Conservation (phyloP, 1,140 invertebrate genomes). For the Patella vulgata region DNA sequence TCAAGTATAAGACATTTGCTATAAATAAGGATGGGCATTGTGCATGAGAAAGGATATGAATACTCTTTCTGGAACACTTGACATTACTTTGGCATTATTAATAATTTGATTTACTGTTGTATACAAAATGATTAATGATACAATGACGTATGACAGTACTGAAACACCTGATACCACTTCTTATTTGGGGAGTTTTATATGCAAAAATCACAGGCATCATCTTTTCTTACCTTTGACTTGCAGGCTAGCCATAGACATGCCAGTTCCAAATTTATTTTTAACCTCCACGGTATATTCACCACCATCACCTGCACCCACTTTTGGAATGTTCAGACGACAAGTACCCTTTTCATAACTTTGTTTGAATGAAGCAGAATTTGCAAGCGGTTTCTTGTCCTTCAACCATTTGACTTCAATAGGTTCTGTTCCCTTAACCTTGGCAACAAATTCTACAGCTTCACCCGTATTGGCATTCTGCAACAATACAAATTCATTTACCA, state of each 20-base stretch:
- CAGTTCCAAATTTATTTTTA: slow-evolving; percentile 87
- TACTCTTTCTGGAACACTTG: too few relatives aligned
- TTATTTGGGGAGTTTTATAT: too few relatives aligned
- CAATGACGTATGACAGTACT: too few relatives aligned
- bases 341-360: slow-evolving; percentile 50
- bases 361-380: slow-evolving; percentile 34
- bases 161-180: too few relatives aligned
- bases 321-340: slow-evolving; percentile 75
- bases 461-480: slow-evolving; percentile 55
- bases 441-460: slow-evolving; percentile 55
- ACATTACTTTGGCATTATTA: too few relatives aligned
- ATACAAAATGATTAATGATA: too few relatives aligned
- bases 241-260: slow-evolving; percentile 63
- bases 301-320: slow-evolving; percentile 92
- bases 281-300: slow-evolving; percentile 94
- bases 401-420: slow-evolving; percentile 59
- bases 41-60: too few relatives aligned
- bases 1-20: too few relatives aligned
- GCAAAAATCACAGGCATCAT: too few relatives aligned
- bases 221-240: slow-evolving; percentile 57
- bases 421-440: slow-evolving; percentile 62
- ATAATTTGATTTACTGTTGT: too few relatives aligned
- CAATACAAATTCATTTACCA: slow-evolving; percentile 7
- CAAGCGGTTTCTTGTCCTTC: slow-evolving; percentile 55
- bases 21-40: too few relatives aligned